Base-by-base conservation (phyloP, 2,888 invertebrate genomes). In the Drosophila quinaria region DNA sequence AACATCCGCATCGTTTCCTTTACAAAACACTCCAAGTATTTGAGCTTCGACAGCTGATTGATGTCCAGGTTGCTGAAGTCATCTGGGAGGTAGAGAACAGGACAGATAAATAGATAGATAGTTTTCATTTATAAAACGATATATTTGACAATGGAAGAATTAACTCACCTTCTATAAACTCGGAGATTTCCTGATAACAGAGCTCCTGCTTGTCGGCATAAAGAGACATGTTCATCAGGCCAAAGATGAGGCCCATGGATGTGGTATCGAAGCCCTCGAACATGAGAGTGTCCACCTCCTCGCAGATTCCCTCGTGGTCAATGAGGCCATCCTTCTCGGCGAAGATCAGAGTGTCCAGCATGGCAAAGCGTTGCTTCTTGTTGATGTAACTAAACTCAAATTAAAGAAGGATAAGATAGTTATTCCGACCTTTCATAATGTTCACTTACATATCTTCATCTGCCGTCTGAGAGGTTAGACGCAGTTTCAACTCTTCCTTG, bases 271-370 rank as follows among this genome's bases (percentile, higher is more conserved):
- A 89, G 1, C 85, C 85, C 39, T 62, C 85, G 22, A 81, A 79
- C 94, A 96, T 95, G 68, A 96, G 95, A 0, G 96, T 96, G 70
- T 96, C 95, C 0, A 96, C 95, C 92, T 96, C 95, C 88, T 95
- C 95, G 66, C 95, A 93, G 13, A 96, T 94, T 51, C 94, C 94
- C 10, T 93, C 60, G 64, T 91, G 91, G 70, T 91, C 87, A 9
- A 91, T 91, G 0, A 87, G 56, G 0, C 87, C 89, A 58, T 91
- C 82, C 33, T 82, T 78, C 22, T 91, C 88, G 0, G 91, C 90
- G 25, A 68, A 67, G 3, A 91, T 79, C 0, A 91, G 62, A 0
- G 90, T 90, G 19, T 91, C 91, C 63, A 91, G 52, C 91, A 91
- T 91, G 13, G 91, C 90, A 47, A 80, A 91, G 5, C 90, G 89